phyloP scores from a whole-genome alignment of 2,797 vertebrate species.

The Ptychadena robeensis region DNA sequence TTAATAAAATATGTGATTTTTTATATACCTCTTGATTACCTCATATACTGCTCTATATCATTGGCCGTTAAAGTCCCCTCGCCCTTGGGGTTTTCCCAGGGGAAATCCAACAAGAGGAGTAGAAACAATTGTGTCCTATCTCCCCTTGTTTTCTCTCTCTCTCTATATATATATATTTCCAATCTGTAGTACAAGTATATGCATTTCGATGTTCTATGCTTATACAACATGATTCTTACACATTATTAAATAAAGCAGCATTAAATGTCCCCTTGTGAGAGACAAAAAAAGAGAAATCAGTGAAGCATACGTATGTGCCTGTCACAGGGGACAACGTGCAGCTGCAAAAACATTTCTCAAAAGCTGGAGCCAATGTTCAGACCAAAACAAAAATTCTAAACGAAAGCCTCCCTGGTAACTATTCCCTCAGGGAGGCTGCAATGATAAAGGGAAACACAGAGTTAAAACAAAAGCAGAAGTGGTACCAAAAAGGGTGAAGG shows the following conservation, averaged over 20 bases:
- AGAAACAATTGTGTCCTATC: too few relatives aligned
- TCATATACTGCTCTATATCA: too few relatives aligned
- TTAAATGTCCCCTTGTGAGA: not conserved
- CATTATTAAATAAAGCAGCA: not conserved
- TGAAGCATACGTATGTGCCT: not conserved
- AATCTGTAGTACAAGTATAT: too few relatives aligned
- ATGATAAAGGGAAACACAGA: slow-evolving; percentile 4
- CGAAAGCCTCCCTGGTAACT: slow-evolving; percentile 27
- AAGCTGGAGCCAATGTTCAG: slow-evolving; percentile 17
- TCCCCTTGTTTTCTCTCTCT: too few relatives aligned
- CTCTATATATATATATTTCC: too few relatives aligned
- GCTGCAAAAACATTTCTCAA: slow-evolving; percentile 44
- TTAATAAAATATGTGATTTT: too few relatives aligned
- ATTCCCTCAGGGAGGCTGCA: not conserved
- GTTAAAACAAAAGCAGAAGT: slow-evolving; percentile 50
- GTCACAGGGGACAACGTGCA: slow-evolving; percentile 36
- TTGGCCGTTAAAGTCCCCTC: too few relatives aligned
- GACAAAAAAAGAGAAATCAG: not conserved
- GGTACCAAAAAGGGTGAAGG: not conserved
- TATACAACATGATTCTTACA: not conserved
- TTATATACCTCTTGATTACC: too few relatives aligned
- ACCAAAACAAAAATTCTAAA: slow-evolving; percentile 26
- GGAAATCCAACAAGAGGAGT: too few relatives aligned
- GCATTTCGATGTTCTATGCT: too few relatives aligned
- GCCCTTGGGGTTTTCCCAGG: too few relatives aligned